Evolutionary conservation across 2,888 invertebrate species (phyloP).

Genomic region (Copidosoma aretas): DNA sequence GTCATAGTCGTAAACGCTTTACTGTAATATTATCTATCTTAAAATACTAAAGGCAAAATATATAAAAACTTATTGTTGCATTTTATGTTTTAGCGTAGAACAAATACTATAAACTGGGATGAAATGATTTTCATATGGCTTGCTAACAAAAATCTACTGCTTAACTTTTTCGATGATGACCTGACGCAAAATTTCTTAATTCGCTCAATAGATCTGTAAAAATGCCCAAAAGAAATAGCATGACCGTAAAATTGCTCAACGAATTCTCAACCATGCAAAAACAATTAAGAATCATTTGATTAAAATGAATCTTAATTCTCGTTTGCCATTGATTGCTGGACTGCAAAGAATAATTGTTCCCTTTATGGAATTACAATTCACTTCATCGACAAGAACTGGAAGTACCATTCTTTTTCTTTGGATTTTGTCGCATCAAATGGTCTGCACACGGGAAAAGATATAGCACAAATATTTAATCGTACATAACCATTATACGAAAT

Average conservation of each 20-base stretch:
- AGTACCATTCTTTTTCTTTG: slow-evolving; percentile 42
- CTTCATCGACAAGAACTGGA: slow-evolving; percentile 46
- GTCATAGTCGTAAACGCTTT: too few species aligned
- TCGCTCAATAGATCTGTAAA: background rate
- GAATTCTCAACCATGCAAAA: slow-evolving; percentile 19
- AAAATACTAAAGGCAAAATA: too few species aligned
- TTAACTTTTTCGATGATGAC: slow-evolving; percentile 7
- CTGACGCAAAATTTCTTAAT: background rate
- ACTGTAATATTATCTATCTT: too few species aligned
- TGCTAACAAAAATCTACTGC: background rate
- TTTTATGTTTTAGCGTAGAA: too few species aligned
- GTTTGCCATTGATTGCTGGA: slow-evolving; percentile 47
- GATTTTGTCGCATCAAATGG: slow-evolving; percentile 44
- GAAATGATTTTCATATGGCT: too few species aligned
- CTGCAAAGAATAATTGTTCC: slow-evolving; percentile 42
- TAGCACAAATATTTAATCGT: slow-evolving; percentile 42
- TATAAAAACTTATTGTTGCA: too few species aligned
- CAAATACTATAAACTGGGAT: too few species aligned
- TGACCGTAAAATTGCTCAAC: background rate
- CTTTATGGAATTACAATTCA: slow-evolving; percentile 48
- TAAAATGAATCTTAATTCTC: slow-evolving; percentile 40
- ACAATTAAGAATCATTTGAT: slow-evolving; percentile 3
- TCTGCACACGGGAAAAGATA: slow-evolving; percentile 46
- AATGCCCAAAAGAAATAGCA: background rate
- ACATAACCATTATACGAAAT: slow-evolving; percentile 7